phyloP scores from a whole-genome alignment of 2,113 vertebrate genomes.

The Choloepus hoffmanni region DNA sequence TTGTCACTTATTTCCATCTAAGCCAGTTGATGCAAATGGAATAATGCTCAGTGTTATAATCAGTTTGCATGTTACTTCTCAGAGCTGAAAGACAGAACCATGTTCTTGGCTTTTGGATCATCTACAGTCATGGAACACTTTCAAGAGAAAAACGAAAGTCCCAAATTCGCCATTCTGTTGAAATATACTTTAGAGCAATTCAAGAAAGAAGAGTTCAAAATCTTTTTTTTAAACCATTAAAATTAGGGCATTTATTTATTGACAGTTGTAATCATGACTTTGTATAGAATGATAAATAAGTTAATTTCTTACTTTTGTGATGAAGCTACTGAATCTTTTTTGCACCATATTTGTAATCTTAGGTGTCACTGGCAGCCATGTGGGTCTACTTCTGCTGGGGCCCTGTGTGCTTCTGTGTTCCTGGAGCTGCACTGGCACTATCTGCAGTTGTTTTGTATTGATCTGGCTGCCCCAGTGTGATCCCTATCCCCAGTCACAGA shows the following conservation, averaged over 20 bases:
- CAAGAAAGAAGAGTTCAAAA: slow-evolving; percentile 22
- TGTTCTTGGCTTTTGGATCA: slow-evolving; percentile 6
- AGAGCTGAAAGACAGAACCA: slow-evolving; percentile 1
- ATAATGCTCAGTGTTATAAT: neutral
- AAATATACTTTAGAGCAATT: slow-evolving; percentile 46
- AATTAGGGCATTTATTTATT: neutral
- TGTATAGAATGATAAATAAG: slow-evolving; percentile 7
- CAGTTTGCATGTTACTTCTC: neutral
- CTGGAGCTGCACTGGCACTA: neutral
- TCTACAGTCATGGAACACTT: neutral
- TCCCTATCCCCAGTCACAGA: neutral
- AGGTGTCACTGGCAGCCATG: neutral
- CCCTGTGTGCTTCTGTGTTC: neutral
- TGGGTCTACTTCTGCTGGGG: neutral
- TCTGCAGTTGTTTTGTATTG: neutral
- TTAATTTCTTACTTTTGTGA: slow-evolving; percentile 26
- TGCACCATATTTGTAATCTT: slow-evolving; percentile 8
- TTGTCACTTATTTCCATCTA: neutral
- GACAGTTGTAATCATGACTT: neutral
- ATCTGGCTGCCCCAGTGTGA: neutral
- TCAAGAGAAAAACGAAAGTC: neutral
- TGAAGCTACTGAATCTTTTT: slow-evolving; percentile 20
- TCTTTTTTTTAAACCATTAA: slow-evolving; percentile 16
- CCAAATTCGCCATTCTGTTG: neutral
- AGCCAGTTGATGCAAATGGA: neutral